A percentile compares a stretch with the other conserved stretches of the same genome.
phyloP scores from a whole-genome alignment of 2,113 vertebrate genomes.

The Reinhardtius hippoglossoides region DNA sequence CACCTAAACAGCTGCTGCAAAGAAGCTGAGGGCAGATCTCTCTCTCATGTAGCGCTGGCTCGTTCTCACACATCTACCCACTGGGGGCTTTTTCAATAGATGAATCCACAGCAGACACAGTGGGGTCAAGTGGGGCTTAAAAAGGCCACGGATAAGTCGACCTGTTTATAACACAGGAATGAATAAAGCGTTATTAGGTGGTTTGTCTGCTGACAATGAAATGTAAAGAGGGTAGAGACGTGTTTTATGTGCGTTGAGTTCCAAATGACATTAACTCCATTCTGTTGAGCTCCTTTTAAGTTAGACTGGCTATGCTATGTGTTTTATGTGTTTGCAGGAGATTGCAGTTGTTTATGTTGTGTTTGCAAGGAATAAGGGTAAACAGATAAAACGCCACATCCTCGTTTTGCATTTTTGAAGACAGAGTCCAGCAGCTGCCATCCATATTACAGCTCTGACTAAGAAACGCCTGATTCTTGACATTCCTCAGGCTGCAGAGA shows the following conservation, averaged over 20 bases:
- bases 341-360: neutral
- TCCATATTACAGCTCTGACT: conserved; percentile 18
- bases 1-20: conserved; percentile 66
- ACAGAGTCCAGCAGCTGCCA: conserved; percentile 12
- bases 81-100: conserved; percentile 4
- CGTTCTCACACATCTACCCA: neutral
- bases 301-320: neutral
- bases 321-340: conserved; percentile 5
- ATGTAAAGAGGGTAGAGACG: neutral
- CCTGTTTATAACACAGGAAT: conserved; percentile 25
- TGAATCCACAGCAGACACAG: conserved; percentile 21
- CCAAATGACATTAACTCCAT: neutral
- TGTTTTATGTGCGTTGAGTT: conserved; percentile 6
- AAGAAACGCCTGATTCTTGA: conserved; percentile 45
- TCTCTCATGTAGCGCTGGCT: conserved; percentile 10
- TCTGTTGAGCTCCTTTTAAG: neutral
- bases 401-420: conserved; percentile 6
- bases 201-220: conserved; percentile 22
- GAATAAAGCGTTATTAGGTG: conserved; percentile 32
- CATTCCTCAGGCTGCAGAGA: conserved; percentile 66
- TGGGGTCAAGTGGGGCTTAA: conserved; percentile 30
- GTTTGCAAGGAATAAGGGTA: neutral
- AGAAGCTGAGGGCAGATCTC: conserved; percentile 27
- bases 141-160: conserved; percentile 15
- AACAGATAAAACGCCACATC: neutral